phyloP scores from a whole-genome alignment of 2,113 vertebrate genomes.

The Oplegnathus fasciatus region DNA sequence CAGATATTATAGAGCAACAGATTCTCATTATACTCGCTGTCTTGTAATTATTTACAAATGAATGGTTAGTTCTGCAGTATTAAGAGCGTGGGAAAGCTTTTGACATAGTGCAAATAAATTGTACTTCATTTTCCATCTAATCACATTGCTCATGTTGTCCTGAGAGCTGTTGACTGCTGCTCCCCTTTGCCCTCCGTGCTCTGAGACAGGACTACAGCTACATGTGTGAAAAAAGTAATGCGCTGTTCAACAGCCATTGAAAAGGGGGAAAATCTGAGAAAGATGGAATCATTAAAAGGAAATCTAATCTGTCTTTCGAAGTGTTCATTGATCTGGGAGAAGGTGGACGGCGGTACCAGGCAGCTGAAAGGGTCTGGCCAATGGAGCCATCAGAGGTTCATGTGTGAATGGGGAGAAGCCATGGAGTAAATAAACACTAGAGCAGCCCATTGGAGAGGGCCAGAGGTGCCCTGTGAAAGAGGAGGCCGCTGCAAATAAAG shows the following conservation, averaged over 20 bases:
- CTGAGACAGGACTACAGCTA: conserved; percentile 41
- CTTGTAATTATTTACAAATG: conserved; percentile 40
- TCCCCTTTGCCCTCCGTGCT: conserved; percentile 56
- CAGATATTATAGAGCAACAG: conserved; percentile 27
- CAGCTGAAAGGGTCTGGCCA: conserved; percentile 71
- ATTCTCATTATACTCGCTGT: conserved; percentile 30
- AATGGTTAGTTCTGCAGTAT: conserved; percentile 14
- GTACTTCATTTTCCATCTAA: conserved; percentile 60
- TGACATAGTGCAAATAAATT: conserved; percentile 66
- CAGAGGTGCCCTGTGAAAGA: conserved; percentile 85
- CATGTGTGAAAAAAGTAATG: conserved; percentile 54
- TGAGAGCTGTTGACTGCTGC: conserved; percentile 30
- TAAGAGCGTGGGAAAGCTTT: conserved; percentile 61
- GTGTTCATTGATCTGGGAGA: conserved; percentile 76
- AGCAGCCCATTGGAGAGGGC: conserved; percentile 81
- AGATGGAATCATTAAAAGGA: conserved; percentile 83
- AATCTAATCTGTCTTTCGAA: conserved; percentile 80
- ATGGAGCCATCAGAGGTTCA: conserved; percentile 90
- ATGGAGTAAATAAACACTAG: conserved; percentile 87
- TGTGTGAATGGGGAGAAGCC: conserved; percentile 84
- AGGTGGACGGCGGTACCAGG: conserved; percentile 76
- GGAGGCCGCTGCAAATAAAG: conserved; percentile 79
- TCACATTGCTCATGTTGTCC: conserved; percentile 60
- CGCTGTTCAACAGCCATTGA: conserved; percentile 69
- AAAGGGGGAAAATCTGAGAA: conserved; percentile 54